Conservation (phyloP, 30 jellyfish, hydroid and myxozoan species). For the Chrysaora quinquecirrha region DNA sequence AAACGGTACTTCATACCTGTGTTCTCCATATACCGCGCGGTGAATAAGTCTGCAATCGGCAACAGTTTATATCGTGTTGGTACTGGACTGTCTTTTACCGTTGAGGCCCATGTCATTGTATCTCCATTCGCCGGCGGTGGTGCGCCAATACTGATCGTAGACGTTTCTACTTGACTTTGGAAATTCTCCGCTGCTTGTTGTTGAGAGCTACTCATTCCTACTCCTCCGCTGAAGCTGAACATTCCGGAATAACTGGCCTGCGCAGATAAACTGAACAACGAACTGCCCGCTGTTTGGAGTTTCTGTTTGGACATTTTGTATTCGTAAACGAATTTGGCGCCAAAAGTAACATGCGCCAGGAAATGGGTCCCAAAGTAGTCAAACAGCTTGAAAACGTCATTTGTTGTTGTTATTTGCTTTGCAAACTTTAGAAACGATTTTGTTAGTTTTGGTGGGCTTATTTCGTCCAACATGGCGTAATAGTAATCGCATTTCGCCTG, state of each 20-base stretch:
- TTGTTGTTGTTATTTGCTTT: background rate
- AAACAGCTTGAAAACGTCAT: constrained; percentile 45
- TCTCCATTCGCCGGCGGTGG: constrained; percentile 73
- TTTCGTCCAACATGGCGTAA: constrained; percentile 55
- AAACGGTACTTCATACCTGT: too few relatives aligned
- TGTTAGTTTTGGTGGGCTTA: constrained; percentile 52
- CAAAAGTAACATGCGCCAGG: constrained; percentile 49
- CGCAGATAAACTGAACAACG: constrained; percentile 12
- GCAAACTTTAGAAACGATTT: constrained; percentile 37
- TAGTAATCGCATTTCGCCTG: constrained; percentile 67
- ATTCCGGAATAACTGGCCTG: constrained; percentile 54
- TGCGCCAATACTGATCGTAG: constrained; percentile 70
- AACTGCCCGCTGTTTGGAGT: background rate
- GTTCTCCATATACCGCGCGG: constrained; percentile 47
- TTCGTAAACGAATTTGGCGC: constrained; percentile 64
- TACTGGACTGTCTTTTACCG: constrained; percentile 69
- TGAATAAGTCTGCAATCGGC: constrained; percentile 47
- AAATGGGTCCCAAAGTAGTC: constrained; percentile 67
- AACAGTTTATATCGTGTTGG: constrained; percentile 58
- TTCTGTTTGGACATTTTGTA: constrained; percentile 47
- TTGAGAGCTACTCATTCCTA: constrained; percentile 27
- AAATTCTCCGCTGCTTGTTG: constrained; percentile 31
- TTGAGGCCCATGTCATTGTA: constrained; percentile 69
- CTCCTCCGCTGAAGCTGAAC: constrained; percentile 33
- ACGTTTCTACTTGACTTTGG: constrained; percentile 42